These are phyloP conservation scores for Apostichopus californicus DNA, from an alignment of 35 echinoderm and acorn worm species.

Conservation along the genomic window DNA sequence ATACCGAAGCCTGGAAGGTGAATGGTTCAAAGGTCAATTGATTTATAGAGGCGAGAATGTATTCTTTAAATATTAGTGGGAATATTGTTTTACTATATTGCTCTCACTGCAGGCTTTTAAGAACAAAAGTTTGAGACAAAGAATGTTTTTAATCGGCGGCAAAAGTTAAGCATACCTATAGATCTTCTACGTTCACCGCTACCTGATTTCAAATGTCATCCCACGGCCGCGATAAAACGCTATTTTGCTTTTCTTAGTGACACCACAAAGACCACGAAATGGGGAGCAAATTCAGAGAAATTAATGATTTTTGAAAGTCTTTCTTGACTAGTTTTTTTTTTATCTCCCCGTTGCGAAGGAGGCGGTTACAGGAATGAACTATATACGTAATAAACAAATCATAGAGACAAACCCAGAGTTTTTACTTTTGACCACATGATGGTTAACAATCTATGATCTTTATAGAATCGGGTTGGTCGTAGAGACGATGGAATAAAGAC, in stretches of 20 bases:
- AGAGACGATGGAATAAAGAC: no score
- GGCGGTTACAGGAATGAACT: background rate
- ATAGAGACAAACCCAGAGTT: background rate
- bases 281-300: constrained; percentile 17
- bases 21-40: no score
- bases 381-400: constrained; percentile 20
- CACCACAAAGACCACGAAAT: constrained; percentile 30
- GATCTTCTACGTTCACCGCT: background rate
- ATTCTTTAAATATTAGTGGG: no score
- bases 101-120: background rate
- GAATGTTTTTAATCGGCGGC: background rate
- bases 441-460: no score
- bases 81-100: background rate
- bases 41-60: no score
- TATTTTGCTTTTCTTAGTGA: background rate
- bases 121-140: background rate
- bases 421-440: background rate
- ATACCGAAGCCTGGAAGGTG: no score
- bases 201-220: background rate
- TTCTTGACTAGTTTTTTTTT: background rate
- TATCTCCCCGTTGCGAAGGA: constrained; percentile 13
- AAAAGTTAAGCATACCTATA: background rate
- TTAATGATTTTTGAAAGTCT: background rate
- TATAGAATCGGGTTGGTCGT: no score
- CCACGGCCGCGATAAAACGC: background rate